Conservation (phyloP, 2,113 vertebrate species). For the Edolisoma coerulescens region DNA sequence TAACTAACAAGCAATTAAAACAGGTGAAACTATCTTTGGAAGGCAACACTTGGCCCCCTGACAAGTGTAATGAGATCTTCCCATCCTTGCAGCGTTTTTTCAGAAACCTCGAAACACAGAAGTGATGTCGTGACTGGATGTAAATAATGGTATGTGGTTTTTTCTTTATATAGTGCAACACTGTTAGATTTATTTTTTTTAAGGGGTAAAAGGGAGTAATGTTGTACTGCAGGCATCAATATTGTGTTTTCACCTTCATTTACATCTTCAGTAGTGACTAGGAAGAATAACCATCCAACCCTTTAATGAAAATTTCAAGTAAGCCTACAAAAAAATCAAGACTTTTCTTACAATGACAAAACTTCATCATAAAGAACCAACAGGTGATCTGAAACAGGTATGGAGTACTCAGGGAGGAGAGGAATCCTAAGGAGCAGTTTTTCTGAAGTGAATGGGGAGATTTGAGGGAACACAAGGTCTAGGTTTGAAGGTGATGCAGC, state of each 20-base stretch:
- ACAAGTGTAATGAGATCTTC: background rate
- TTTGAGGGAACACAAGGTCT: accelerated
- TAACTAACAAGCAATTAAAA: conserved; percentile 40
- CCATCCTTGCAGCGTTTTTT: background rate
- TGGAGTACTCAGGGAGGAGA: background rate
- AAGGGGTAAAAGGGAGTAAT: accelerated
- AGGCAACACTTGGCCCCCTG: background rate
- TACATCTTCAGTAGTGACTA: background rate
- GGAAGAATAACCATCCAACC: background rate
- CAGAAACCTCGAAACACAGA: background rate
- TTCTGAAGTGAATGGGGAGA: background rate
- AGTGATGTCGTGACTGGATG: background rate
- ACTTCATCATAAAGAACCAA: background rate
- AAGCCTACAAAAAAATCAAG: background rate
- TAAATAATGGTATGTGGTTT: background rate
- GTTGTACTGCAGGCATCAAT: background rate
- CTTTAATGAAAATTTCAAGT: background rate
- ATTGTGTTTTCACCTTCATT: background rate
- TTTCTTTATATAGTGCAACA: accelerated
- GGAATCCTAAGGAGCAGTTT: background rate
- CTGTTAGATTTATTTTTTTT: background rate
- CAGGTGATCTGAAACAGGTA: background rate
- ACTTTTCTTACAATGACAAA: background rate
- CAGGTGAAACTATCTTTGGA: background rate
- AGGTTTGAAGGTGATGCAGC: background rate